These are phyloP conservation scores for Dolomedes plantarius DNA, from an alignment of 2,888 invertebrate species.

Conservation along the genomic window DNA sequence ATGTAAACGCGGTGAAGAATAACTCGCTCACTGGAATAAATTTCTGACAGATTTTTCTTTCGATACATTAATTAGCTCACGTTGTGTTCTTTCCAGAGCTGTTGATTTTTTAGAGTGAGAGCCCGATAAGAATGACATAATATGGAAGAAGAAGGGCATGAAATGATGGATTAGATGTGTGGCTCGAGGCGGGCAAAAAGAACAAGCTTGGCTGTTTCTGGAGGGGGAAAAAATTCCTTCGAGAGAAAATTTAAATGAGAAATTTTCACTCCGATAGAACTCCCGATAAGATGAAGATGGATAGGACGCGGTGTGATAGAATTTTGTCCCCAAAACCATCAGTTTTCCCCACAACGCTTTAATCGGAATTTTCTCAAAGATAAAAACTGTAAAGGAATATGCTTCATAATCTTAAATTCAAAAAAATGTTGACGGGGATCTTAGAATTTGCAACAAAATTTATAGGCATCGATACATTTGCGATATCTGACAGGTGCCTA, in stretches of 20 bases:
- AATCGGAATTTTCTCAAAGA: not conserved
- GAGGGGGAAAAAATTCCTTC: not conserved
- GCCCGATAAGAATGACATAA: slow-evolving; percentile 7
- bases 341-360: too few species aligned
- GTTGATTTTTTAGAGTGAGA: not conserved
- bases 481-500: too few species aligned
- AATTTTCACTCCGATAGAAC: not conserved
- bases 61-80: not conserved
- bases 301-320: not conserved
- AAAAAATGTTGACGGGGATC: too few species aligned
- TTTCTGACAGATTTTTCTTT: too few species aligned
- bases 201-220: not conserved
- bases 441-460: too few species aligned
- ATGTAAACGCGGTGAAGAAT: too few species aligned
- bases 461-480: too few species aligned
- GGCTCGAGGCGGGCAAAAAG: not conserved
- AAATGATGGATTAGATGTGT: not conserved
- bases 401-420: too few species aligned
- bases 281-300: slow-evolving; percentile 2
- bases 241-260: slow-evolving; percentile 6
- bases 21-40: too few species aligned
- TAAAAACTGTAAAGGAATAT: not conserved
- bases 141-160: not conserved
- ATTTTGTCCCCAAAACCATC: not conserved
- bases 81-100: not conserved